Percentiles rank a stretch among this genome's conserved stretches.
Evolutionary conservation across 2,113 vertebrate genomes (phyloP).

Genomic region (Phoxinus phoxinus): DNA sequence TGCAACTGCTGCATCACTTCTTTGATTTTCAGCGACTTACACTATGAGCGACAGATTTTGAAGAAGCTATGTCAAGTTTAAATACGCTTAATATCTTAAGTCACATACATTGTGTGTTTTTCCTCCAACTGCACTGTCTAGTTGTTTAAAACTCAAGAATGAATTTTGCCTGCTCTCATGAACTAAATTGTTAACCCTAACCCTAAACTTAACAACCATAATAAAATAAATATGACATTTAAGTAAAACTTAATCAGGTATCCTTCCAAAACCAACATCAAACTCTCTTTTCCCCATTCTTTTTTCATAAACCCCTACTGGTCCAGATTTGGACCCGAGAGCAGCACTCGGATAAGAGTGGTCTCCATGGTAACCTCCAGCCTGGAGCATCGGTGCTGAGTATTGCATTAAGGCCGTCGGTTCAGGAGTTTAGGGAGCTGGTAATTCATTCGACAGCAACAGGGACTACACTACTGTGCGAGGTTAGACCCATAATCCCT

Average conservation of each 20-base stretch:
- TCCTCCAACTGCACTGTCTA: neutral
- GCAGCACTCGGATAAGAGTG: conserved; percentile 37
- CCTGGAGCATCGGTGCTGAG: neutral
- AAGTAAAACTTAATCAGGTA: neutral
- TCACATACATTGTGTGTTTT: neutral
- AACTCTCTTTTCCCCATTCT: neutral
- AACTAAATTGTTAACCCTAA: neutral
- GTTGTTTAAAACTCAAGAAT: neutral
- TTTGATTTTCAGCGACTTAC: neutral
- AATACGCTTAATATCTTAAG: neutral
- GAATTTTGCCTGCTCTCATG: neutral
- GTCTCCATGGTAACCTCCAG: conserved; percentile 67
- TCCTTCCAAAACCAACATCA: neutral
- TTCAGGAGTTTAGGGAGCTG: conserved; percentile 42
- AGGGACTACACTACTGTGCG: conserved; percentile 19
- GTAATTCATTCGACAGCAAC: conserved; percentile 65
- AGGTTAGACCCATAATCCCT: conserved; percentile 42
- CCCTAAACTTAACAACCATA: neutral
- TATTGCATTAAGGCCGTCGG: conserved; percentile 41
- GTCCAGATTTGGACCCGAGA: conserved; percentile 22
- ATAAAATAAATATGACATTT: neutral
- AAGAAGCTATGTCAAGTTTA: neutral
- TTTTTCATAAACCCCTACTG: neutral
- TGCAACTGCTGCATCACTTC: neutral
- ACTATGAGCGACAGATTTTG: neutral